Base-by-base conservation (phyloP, 92 coral and sea anemone species). In the Galaxea fascicularis region DNA sequence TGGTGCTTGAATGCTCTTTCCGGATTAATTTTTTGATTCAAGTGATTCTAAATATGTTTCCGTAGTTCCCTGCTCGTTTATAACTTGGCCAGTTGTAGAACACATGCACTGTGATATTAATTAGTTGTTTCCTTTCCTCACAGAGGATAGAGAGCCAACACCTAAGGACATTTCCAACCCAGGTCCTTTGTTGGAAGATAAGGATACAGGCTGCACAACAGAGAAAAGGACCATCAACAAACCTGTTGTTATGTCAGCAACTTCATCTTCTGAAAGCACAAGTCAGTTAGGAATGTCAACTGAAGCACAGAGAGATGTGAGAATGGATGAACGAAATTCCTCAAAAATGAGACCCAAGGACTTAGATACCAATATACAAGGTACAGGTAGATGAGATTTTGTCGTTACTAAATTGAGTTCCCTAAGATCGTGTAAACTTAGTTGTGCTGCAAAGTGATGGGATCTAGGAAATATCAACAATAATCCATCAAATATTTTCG, bases 231-330 rank as follows among this genome's bases (percentile, higher is more conserved):
- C 24, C 18, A 22, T 54, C 4, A 57, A 71, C 31, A 71, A 56
- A 69, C 39, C 86, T 54, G 71, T 82, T 35, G 86, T 71, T 56
- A 10, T 76, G 59, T 56, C 86, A 3, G 70, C 86, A 70, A 69
- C 71, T 21, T 82, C 86, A 13, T 52, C 78, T 13, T 70, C 86
- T 16, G 63, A 82, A 53, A 29, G 77, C 77, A 21, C 27, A 54
- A 54, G 26, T 22, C 70, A 70, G 66, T 60, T 21, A 31, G 76
- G 41, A 71, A 41, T 21, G 16, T 56, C 60, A 56, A 69, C 26
- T 65, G 63, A 79, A 65, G 47, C 30, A 5, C 83, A 65, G 57
- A 79, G 51, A 79, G 58, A 66, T 52, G 84, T 65, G 29, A 30
- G 13, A 1, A 21, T 31, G 31, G 74, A 79, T 30, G 14, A 52